These are phyloP conservation scores for Psammodynastes pulverulentus DNA, from an alignment of 2,113 vertebrate species.

Conservation along the genomic window DNA sequence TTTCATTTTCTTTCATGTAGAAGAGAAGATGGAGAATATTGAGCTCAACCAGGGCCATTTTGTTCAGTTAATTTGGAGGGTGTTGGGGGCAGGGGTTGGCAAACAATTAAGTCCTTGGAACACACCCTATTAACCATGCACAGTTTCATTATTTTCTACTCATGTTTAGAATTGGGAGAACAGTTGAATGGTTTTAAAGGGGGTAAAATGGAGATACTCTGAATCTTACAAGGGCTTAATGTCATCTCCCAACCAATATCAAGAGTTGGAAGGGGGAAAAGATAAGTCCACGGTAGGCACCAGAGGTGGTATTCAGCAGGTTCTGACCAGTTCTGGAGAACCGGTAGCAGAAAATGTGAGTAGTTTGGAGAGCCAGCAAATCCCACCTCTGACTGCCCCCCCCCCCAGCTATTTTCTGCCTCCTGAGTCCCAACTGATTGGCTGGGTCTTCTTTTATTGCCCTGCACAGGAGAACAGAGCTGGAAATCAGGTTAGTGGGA, in stretches of 20 bases:
- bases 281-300: no score
- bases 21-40: not conserved
- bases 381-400: no score
- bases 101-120: not conserved
- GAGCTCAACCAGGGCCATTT: not conserved
- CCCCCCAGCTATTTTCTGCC: no score
- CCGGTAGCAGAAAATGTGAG: no score
- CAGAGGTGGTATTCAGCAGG: no score
- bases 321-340: no score
- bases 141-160: not conserved
- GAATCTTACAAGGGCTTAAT: not conserved
- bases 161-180: not conserved
- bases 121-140: not conserved
- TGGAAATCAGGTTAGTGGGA: no score
- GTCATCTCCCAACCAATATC: not conserved
- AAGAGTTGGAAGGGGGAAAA: not conserved
- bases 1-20: not conserved
- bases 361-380: no score
- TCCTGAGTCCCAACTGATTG: no score
- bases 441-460: no score
- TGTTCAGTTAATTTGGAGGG: not conserved
- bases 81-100: fast-evolving
- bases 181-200: not conserved
- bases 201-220: not conserved
- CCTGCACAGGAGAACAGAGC: no score